Percentiles rank a stretch among this genome's conserved stretches.
Evolutionary conservation across 92 coral and sea anemone species (phyloP).

Genomic region (Nematostella vectensis): DNA sequence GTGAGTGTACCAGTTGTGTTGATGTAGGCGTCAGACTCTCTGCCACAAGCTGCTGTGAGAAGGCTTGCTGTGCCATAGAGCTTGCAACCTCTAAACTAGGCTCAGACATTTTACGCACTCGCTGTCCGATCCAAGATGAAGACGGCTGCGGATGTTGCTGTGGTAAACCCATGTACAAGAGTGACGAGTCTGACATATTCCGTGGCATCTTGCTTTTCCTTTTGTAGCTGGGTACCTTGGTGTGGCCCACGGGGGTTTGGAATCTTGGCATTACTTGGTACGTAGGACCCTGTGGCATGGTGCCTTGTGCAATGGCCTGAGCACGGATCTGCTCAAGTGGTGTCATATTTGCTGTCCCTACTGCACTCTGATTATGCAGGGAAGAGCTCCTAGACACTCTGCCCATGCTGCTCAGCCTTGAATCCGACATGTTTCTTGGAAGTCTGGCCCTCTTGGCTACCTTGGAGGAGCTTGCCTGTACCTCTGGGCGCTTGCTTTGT

Average conservation of each 20-base stretch:
- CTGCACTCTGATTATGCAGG: slow-evolving; percentile 2
- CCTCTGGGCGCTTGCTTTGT: slow-evolving; percentile 39
- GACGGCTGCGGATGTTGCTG: slow-evolving; percentile 11
- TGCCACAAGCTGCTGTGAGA: background rate
- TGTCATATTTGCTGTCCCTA: slow-evolving; percentile 6
- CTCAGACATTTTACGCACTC: slow-evolving; percentile 53
- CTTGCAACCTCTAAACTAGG: too few species aligned
- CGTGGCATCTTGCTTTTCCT: slow-evolving; percentile 74
- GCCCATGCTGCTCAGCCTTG: slow-evolving; percentile 54
- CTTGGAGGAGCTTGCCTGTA: slow-evolving; percentile 34
- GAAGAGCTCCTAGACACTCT: slow-evolving; percentile 32
- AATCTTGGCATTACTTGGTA: background rate
- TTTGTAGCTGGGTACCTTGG: slow-evolving; percentile 12
- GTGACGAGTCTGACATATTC: slow-evolving; percentile 89
- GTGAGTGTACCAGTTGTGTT: too few species aligned
- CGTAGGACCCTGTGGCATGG: background rate
- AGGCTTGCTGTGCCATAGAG: background rate
- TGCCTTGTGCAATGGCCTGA: slow-evolving; percentile 16
- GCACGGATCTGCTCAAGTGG: slow-evolving; percentile 23
- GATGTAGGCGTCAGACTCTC: too few species aligned
- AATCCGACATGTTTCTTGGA: slow-evolving; percentile 95
- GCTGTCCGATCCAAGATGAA: slow-evolving; percentile 7
- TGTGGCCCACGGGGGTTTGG: background rate
- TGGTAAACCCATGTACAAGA: slow-evolving; percentile 55
- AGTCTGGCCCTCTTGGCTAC: slow-evolving; percentile 80